Percentiles rank a stretch among this genome's conserved stretches.
phyloP scores from a whole-genome alignment of 2,888 invertebrate species.

The Unio pictorum region DNA sequence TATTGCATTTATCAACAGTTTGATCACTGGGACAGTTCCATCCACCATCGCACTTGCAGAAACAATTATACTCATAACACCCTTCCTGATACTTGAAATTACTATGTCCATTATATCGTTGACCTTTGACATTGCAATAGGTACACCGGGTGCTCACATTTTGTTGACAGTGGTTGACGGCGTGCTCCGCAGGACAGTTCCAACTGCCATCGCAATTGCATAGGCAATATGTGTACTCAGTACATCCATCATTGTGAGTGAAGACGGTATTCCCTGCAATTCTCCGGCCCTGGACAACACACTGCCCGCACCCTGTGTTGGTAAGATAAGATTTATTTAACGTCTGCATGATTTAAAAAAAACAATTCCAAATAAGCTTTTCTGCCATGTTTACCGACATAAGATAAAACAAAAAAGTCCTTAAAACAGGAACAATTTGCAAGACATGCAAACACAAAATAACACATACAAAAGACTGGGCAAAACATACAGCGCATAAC shows the following conservation, averaged over 20 bases:
- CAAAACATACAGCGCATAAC: too few species aligned
- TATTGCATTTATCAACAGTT: slow-evolving; percentile 41
- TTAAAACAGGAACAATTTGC: too few species aligned
- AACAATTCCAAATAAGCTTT: too few species aligned
- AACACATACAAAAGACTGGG: too few species aligned
- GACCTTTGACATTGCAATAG: slow-evolving; percentile 36
- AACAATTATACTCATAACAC: slow-evolving; percentile 45
- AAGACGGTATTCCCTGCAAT: slow-evolving; percentile 33
- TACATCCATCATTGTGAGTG: slow-evolving; percentile 9
- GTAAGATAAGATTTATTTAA: neutral
- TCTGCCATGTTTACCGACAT: too few species aligned
- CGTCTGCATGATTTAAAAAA: too few species aligned
- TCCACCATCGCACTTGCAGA: slow-evolving; percentile 46
- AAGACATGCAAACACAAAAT: too few species aligned
- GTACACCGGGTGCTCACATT: slow-evolving; percentile 40
- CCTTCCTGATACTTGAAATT: slow-evolving; percentile 33
- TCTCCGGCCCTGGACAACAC: slow-evolving; percentile 26
- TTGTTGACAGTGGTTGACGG: slow-evolving; percentile 41
- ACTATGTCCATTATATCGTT: slow-evolving; percentile 31
- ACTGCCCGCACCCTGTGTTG: slow-evolving; percentile 26
- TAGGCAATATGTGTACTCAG: slow-evolving; percentile 11
- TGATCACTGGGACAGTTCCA: slow-evolving; percentile 42
- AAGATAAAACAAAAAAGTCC: too few species aligned
- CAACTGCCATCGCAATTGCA: slow-evolving; percentile 46
- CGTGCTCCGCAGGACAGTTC: slow-evolving; percentile 39